Base-by-base conservation (phyloP, 2,113 vertebrate species). In the Condylura cristata region DNA sequence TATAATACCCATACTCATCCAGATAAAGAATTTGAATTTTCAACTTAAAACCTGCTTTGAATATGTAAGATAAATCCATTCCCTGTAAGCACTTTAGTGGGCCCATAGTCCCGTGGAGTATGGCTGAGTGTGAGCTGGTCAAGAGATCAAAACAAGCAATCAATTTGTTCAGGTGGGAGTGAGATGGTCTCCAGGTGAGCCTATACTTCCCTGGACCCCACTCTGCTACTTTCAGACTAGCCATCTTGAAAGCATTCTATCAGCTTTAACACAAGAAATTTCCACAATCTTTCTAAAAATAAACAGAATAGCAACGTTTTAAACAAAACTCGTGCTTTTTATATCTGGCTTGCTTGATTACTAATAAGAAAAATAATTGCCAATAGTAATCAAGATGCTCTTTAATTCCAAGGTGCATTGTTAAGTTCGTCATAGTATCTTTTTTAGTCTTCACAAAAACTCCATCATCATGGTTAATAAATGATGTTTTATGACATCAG, bases 341-440 rank as follows among this genome's bases (percentile, higher is more conserved):
- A 18, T 81, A 5, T 91, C 34, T 90, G 34, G 3, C 24, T 85
- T 56, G 48, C 53, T 66, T 80, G 58, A 34, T 41, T 80, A 74
- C 75, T 65, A 85, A 37, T 51, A 66, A 86, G 30, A 32, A 28
- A 86, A 94, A 86, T 30, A 89, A 85, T 84, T 79, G 30, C 14
- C 41, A 24, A 22, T 61, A 53, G 9, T 53, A 65, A 61, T 75
- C 20, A 78, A 60, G 53, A 3, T 6, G n/a, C 28, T 56, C 32
- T 12, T 41, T 0, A 22, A n/a, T 86, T 58, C 8, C 8, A 41
- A 24, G 5, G 20, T 48, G 5, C 28, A 32, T 14, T 70, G 34
- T 39, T 37, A 53, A 63, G 0, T 26, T 89, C 24, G 20, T 89
- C 24, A 44, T 8, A 34, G 6, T 9, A 68, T 80, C 26, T 44